These are phyloP conservation scores for Autographa pulchrina DNA, from an alignment of 2,888 invertebrate species.

Conservation along the genomic window DNA sequence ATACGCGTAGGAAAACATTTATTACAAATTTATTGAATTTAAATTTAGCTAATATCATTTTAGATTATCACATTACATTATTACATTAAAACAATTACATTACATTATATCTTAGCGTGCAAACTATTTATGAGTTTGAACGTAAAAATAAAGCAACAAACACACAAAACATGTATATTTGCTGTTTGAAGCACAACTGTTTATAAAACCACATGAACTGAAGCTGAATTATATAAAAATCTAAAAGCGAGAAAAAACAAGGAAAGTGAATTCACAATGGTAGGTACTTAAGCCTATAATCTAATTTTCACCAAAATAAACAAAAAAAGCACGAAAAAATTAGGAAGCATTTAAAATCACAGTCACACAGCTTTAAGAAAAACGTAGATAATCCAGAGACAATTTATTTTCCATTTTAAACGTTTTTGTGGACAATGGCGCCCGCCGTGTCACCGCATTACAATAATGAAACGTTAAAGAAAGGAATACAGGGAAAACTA, in stretches of 20 bases:
- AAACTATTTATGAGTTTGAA: no score
- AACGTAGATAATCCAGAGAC: background rate
- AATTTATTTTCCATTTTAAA: conserved; percentile 3
- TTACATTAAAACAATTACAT: no score
- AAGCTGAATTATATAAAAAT: background rate
- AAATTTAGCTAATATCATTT: no score
- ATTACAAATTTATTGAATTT: no score
- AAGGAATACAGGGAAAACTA: background rate
- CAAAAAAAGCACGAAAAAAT: background rate
- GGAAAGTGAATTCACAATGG: background rate
- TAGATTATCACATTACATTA: no score
- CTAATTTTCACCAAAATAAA: background rate
- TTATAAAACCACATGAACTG: background rate
- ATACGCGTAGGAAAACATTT: no score
- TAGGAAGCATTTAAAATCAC: background rate
- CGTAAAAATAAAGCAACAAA: no score
- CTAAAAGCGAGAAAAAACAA: background rate
- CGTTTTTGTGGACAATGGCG: background rate
- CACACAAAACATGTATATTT: no score
- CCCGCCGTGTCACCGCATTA: conserved; percentile 5
- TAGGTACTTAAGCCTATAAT: background rate
- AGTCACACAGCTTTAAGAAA: background rate
- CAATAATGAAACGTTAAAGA: background rate
- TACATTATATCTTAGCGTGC: no score
- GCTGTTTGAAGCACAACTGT: background rate